Base-by-base conservation (phyloP, 2,797 vertebrate species). In the Sebastes aleutianus region DNA sequence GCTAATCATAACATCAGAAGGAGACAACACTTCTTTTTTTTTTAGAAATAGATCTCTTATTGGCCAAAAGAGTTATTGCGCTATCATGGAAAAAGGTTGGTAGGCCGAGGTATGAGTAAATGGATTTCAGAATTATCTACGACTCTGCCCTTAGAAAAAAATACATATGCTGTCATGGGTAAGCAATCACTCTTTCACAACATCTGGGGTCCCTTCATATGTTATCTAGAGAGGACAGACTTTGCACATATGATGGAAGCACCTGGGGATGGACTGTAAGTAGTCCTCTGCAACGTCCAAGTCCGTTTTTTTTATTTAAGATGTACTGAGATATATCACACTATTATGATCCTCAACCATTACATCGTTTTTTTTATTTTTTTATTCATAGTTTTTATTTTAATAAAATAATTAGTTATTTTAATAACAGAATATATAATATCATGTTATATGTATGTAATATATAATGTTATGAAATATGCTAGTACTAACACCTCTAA, bases 311-410 rank as follows among this genome's bases (percentile, higher is more conserved):
- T 58, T 9, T 13, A 24, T 57, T 10, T 20, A 31, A 61, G 58
- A 61, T 62, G 59, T 31, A 62, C 26, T 59, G 14, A 59, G 8
- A 27, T 27, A 16, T 29, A 27, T 59, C 26, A 16, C 3, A 0
- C 13, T 27, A 58, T 8, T 58, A 27, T 13, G 13, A 27, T 58
- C 24, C 6, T 27, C 24, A 58, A 58, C 56, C 56, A 27, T 4
- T 57, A 14, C 56, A 47, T 8, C 0, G 6, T 47, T 47, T 47
- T 7, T 12, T 16, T 0, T 0, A 6, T 31, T 31, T 31, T 31
- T 2, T 14, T 43, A 43, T 43, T 16, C 0, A 43, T 43, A 43
- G 0, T 47, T 47, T 18, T 47, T 47, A 47, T 18, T 47, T 47
- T 47, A 18, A 18, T 47, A 18, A 47, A 18, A 47, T 18, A 18